Evolutionary conservation across 2,113 vertebrate genomes (phyloP).

Genomic region (Rhadina sibilatrix): DNA sequence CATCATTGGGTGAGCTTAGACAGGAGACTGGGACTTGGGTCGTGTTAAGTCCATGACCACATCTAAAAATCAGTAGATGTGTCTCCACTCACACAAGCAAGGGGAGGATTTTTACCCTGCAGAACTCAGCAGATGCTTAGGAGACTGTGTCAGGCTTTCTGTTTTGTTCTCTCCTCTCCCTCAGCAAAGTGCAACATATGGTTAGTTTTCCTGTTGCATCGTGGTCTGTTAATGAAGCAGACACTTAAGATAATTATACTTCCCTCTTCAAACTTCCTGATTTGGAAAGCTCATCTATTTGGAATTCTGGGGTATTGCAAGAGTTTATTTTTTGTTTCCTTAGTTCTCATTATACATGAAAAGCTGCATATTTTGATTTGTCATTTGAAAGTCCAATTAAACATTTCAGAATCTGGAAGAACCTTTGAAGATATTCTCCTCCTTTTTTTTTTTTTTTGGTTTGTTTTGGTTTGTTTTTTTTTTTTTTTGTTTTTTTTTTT

Average conservation of each 20-base stretch:
- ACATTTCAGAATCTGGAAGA: conserved; percentile 42
- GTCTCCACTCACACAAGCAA: neutral
- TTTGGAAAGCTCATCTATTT: conserved; percentile 12
- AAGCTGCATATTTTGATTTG: conserved; percentile 50
- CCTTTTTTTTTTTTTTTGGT: neutral
- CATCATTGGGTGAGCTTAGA: rapidly evolving
- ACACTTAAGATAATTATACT: neutral
- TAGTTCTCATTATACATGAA: neutral
- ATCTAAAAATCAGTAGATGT: neutral
- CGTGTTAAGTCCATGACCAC: neutral
- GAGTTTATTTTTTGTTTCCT: conserved; percentile 30
- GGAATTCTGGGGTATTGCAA: neutral
- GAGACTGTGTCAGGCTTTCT: neutral
- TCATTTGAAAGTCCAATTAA: conserved; percentile 60
- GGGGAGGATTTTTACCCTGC: neutral
- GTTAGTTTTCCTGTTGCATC: neutral
- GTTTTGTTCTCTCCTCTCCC: neutral
- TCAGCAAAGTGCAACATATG: neutral
- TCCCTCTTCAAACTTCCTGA: neutral
- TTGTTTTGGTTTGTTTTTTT: too few species aligned
- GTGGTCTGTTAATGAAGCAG: neutral
- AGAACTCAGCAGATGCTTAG: neutral
- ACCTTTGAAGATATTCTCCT: conserved; percentile 47
- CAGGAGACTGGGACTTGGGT: neutral
- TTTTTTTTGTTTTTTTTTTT: neutral